A percentile compares a stretch with the other conserved stretches of the same genome.
Conservation (phyloP, 2,113 vertebrate species). For the Tinamus guttatus region DNA sequence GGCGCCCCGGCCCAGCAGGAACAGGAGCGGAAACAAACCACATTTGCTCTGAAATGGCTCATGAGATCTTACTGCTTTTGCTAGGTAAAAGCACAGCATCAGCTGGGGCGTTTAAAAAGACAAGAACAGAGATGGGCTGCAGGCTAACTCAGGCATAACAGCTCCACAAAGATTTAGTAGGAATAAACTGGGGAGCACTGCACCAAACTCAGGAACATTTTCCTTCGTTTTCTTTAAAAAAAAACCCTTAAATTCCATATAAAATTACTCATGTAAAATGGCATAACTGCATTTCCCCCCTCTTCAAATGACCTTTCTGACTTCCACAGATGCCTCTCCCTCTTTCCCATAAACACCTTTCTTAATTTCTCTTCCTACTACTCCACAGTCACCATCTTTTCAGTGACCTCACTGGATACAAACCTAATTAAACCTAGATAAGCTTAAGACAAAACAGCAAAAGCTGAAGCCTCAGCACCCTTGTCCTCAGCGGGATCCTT, state of each 20-base stretch:
- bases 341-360: not conserved
- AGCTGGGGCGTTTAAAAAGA: not conserved
- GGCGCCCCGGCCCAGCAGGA: not conserved
- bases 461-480: not conserved
- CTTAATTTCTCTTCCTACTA: not conserved
- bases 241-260: not conserved
- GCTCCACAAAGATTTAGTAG: not conserved
- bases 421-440: not conserved
- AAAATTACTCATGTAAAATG: not conserved
- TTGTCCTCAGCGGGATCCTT: not conserved
- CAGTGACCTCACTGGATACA: rapidly evolving
- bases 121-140: not conserved
- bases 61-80: not conserved
- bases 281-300: not conserved
- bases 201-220: not conserved
- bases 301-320: not conserved
- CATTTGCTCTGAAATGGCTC: not conserved
- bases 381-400: not conserved
- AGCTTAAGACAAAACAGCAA: not conserved
- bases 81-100: not conserved
- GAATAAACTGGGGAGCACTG: not conserved
- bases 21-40: not conserved
- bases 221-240: not conserved
- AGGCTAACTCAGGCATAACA: not conserved
- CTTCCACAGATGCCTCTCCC: not conserved